Base-by-base conservation (phyloP, 2,888 invertebrate genomes). In the Abrostola triplasia region DNA sequence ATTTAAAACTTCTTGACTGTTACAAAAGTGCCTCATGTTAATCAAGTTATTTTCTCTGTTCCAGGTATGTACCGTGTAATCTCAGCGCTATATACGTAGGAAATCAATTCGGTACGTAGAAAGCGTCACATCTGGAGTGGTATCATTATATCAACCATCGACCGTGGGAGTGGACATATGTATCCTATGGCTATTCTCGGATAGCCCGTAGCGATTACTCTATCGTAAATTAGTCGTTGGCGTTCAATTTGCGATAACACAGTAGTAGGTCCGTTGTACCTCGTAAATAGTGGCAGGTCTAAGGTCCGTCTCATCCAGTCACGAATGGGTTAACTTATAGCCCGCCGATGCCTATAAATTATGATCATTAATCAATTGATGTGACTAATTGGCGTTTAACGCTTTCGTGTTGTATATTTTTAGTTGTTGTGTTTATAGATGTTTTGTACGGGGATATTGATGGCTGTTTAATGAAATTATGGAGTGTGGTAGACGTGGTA, bases 231-330 rank as follows among this genome's bases (percentile, higher is more conserved):
- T 83, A 82, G 78, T 76, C 61, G 73, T 62, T 82, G 82, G 80
- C 85, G 77, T 85, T 84, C 85, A 85, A 86, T 85, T 85, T 84
- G 85, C 84, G 77, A 83, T 84, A 83, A 76, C 81, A 77, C 86
- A 83, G 84, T 84, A 85, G 85, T 86, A 64, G 81, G 81, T 82
- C 81, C 74, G 64, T 64, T 73, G 69, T 71, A 76, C 67, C 68
- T 76, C 82, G 81, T 85, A 82, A 81, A 82, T 80, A 73, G 62
- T 71, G 64, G 55, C 64, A 73, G 75, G 74, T 77, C 74, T 73
- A 78, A 74, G 73, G 70, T 77, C 67, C 70, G 61, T 73, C 73
- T 73, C 77, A 69, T 79, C 70, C 54, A 78, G 73, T 76, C 69
- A 76, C 79, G 71, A 70, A 65, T 65, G 62, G 64, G 69, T 74